phyloP scores from a whole-genome alignment of 2,113 vertebrate genomes.

The Dasyornis broadbenti region DNA sequence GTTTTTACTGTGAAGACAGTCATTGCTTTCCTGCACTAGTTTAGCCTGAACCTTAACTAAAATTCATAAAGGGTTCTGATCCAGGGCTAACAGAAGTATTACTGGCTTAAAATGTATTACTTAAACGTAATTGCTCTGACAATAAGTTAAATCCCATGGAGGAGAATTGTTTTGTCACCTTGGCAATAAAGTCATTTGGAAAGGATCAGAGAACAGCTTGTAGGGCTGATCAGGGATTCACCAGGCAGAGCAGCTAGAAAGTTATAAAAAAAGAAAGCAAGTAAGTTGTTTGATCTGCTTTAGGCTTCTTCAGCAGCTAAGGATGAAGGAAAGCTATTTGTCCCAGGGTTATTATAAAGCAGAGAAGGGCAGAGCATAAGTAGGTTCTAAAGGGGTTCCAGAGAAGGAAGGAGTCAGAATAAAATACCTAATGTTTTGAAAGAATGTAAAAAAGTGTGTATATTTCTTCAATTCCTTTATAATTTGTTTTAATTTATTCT shows the following conservation, averaged over 20 bases:
- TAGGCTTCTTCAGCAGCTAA: neutral
- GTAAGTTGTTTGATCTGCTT: conserved; percentile 18
- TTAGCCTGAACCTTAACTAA: neutral
- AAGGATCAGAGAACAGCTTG: conserved; percentile 30
- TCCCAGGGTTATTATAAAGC: neutral
- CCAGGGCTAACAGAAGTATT: neutral
- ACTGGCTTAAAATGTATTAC: conserved; percentile 7
- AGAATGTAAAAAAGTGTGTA: neutral
- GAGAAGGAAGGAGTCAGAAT: neutral
- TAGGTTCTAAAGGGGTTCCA: neutral
- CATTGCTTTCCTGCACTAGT: neutral
- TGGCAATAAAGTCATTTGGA: conserved; percentile 38
- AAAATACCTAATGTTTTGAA: neutral
- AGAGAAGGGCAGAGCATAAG: neutral
- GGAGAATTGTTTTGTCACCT: conserved; percentile 29
- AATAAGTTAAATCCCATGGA: neutral
- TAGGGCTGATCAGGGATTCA: conserved; percentile 23
- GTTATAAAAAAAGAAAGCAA: conserved; percentile 4
- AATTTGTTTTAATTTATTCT: neutral
- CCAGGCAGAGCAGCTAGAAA: neutral
- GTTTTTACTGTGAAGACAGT: neutral
- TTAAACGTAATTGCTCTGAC: neutral
- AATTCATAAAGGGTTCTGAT: neutral
- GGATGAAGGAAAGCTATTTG: neutral
- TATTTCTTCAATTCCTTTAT: neutral